Evolutionary conservation across 2,888 invertebrate species (phyloP).

Genomic region (Macrophya annulata): DNA sequence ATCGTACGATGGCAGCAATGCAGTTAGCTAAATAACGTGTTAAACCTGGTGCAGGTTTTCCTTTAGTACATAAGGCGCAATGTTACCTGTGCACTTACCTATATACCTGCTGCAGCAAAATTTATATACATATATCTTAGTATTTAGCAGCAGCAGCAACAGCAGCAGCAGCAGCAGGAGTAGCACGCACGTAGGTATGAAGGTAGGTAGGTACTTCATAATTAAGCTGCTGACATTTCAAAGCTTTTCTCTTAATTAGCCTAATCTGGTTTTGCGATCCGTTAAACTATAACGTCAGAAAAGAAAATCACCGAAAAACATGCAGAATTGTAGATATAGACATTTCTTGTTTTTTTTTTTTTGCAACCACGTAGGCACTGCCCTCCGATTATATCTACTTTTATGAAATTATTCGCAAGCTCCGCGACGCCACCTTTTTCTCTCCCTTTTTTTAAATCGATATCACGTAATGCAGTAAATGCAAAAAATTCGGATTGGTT

Average conservation of each 20-base stretch:
- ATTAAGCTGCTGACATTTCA: conserved; percentile 54
- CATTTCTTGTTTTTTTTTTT: too few species aligned
- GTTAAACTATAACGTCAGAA: background rate
- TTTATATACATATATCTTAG: background rate
- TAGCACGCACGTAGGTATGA: conserved; percentile 42
- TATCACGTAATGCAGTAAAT: too few species aligned
- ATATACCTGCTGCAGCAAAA: background rate
- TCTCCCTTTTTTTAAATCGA: too few species aligned
- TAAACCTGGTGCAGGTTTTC: background rate
- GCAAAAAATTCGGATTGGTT: too few species aligned
- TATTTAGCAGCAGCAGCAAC: background rate
- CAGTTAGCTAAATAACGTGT: conserved; percentile 28
- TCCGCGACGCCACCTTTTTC: too few species aligned
- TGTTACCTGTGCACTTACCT: background rate
- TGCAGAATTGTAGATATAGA: background rate
- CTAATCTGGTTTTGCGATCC: conserved; percentile 45
- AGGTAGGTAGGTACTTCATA: conserved; percentile 49
- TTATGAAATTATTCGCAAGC: background rate
- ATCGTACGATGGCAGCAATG: background rate
- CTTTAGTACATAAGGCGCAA: background rate
- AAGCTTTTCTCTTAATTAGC: conserved; percentile 60
- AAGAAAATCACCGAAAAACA: conserved; percentile 38
- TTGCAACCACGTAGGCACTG: background rate
- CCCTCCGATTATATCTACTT: background rate
- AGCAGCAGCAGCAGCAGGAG: background rate